Conservation (phyloP, 2,797 vertebrate species). For the Notolepis coatsorum region DNA sequence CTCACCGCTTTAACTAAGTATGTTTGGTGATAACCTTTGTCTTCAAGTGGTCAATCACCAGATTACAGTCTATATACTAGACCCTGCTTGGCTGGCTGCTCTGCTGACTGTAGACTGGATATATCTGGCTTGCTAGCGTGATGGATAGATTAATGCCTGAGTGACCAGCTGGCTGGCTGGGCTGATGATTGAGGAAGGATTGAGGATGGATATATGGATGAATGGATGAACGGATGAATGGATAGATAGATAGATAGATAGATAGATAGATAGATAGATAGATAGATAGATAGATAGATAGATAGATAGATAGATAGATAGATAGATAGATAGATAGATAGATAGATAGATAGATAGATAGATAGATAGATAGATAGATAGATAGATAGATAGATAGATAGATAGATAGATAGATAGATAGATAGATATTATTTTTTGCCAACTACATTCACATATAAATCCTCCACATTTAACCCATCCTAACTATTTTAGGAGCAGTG, state of each 20-base stretch:
- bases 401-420: no score
- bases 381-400: no score
- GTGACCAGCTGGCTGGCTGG: not conserved
- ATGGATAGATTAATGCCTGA: not conserved
- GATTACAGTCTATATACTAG: conserved; percentile 65
- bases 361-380: no score
- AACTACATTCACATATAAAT: no score
- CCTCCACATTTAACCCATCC: no score
- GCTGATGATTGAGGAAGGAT: not conserved
- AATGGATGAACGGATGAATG: not conserved
- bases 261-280: not conserved
- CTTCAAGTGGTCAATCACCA: conserved; percentile 71
- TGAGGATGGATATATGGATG: not conserved
- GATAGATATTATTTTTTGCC: no score
- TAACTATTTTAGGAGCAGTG: no score
- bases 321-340: not conserved
- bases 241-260: not conserved
- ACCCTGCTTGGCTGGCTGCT: conserved; percentile 34
- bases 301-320: not conserved
- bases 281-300: conserved; percentile 21
- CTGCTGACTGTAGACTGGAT: conserved; percentile 2
- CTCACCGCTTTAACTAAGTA: conserved; percentile 68
- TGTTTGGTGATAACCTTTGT: conserved; percentile 77
- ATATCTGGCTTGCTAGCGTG: no score
- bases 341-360: no score